A percentile compares a stretch with the other conserved stretches of the same genome.
Conservation (phyloP, 2,888 invertebrate genomes). For the Helicoverpa assulta region DNA sequence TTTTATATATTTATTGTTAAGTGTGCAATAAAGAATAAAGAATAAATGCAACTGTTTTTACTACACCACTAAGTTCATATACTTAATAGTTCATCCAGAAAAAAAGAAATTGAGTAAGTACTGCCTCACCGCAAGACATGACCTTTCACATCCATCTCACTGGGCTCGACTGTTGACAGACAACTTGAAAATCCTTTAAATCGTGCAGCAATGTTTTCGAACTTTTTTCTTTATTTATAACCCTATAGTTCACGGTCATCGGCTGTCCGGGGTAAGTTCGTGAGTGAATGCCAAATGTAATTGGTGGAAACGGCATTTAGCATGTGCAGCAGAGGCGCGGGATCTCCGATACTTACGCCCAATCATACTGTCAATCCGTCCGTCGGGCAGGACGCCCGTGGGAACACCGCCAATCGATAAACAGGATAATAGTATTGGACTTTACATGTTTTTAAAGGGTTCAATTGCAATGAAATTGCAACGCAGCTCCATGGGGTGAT, state of each 20-base stretch:
- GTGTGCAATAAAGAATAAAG: no score
- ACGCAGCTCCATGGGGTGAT: not conserved
- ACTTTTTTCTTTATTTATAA: constrained; percentile 44
- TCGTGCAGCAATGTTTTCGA: constrained; percentile 33
- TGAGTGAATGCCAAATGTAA: constrained; percentile 84
- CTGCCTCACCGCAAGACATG: constrained; percentile 15
- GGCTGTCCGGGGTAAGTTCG: constrained; percentile 74
- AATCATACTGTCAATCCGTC: constrained; percentile 87
- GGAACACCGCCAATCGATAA: constrained; percentile 72
- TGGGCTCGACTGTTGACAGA: constrained; percentile 28
- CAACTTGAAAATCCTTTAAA: constrained; percentile 35
- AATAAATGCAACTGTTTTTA: constrained; percentile 17
- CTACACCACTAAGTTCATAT: constrained; percentile 2
- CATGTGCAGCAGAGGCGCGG: constrained; percentile 74
- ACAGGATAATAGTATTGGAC: constrained; percentile 63
- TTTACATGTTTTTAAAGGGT: constrained; percentile 54
- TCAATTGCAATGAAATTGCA: constrained; percentile 33
- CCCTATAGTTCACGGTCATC: constrained; percentile 60
- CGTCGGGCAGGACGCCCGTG: constrained; percentile 73
- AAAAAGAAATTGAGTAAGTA: not conserved
- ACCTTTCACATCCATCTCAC: constrained; percentile 35
- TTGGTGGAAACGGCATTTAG: constrained; percentile 77
- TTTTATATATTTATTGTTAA: no score
- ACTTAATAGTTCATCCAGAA: constrained; percentile 1
- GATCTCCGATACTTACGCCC: constrained; percentile 79